Evolutionary conservation across 2,113 vertebrate species (phyloP).

Genomic region (Tychaedon coryphoeus): DNA sequence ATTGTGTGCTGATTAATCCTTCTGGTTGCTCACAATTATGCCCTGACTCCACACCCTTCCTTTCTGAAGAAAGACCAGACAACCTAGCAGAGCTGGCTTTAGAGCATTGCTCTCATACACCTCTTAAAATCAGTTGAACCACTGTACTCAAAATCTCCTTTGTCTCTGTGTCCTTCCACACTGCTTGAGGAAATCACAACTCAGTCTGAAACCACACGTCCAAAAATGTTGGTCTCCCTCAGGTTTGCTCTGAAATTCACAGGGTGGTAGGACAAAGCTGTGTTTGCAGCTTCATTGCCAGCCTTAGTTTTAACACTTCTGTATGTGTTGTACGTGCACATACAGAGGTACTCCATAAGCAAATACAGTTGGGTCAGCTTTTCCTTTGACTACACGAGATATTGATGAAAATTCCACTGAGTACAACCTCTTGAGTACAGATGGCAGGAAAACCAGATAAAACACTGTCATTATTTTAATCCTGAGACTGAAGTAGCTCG

Average conservation of each 20-base stretch:
- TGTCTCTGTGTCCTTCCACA: background rate
- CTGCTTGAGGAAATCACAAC: background rate
- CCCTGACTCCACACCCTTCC: background rate
- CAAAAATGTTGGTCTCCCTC: accelerated
- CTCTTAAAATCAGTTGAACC: background rate
- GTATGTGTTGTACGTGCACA: background rate
- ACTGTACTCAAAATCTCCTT: background rate
- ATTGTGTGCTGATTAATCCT: background rate
- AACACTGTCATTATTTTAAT: background rate
- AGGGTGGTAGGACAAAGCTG: background rate
- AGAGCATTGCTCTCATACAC: background rate
- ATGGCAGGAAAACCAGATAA: background rate
- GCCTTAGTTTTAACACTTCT: background rate
- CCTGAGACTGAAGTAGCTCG: background rate
- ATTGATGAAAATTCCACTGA: background rate
- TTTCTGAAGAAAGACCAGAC: background rate
- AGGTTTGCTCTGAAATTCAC: background rate
- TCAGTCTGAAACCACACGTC: background rate
- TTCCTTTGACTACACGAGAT: background rate
- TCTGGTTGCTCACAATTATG: accelerated
- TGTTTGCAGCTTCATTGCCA: background rate
- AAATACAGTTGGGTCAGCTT: background rate
- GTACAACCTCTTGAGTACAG: background rate
- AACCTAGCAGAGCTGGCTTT: background rate
- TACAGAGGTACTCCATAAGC: background rate